phyloP scores from a whole-genome alignment of 2,113 vertebrate species.

The Grantiella picta region DNA sequence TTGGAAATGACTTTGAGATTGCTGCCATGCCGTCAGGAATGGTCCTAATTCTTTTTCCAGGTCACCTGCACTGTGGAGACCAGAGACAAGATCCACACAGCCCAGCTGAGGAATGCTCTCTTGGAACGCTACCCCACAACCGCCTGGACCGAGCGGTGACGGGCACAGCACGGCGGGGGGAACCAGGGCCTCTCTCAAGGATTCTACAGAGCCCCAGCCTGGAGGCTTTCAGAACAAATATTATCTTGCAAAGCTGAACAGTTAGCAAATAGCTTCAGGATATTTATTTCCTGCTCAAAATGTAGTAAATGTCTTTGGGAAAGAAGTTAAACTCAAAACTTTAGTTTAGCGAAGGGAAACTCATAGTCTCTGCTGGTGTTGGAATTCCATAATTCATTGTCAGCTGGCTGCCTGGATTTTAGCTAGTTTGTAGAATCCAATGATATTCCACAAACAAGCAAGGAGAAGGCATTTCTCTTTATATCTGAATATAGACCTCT shows the following conservation, averaged over 20 bases:
- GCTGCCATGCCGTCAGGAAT: background rate
- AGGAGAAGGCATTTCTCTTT: background rate
- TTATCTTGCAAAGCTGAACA: background rate
- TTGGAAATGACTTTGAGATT: background rate
- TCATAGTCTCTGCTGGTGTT: background rate
- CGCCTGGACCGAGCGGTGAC: conserved; percentile 81
- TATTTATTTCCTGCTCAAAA: background rate
- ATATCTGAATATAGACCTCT: background rate
- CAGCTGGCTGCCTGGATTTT: background rate
- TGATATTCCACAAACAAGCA: background rate
- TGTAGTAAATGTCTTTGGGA: background rate
- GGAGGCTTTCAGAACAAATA: background rate
- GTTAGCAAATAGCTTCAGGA: background rate
- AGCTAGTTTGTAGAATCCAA: background rate
- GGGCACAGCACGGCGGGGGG: background rate
- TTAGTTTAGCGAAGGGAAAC: background rate
- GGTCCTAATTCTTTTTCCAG: conserved; percentile 69
- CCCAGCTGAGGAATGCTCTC: conserved; percentile 76
- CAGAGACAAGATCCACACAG: conserved; percentile 81
- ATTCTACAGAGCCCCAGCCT: background rate
- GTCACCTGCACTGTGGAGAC: conserved; percentile 87
- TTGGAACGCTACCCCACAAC: conserved; percentile 81
- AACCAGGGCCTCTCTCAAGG: background rate
- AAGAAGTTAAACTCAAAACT: background rate
- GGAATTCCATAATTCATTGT: background rate